Evolutionary conservation across 2,888 invertebrate genomes (phyloP), one percentile per base, ranked within the genome.

Genomic region (Ophraella communa): DNA sequence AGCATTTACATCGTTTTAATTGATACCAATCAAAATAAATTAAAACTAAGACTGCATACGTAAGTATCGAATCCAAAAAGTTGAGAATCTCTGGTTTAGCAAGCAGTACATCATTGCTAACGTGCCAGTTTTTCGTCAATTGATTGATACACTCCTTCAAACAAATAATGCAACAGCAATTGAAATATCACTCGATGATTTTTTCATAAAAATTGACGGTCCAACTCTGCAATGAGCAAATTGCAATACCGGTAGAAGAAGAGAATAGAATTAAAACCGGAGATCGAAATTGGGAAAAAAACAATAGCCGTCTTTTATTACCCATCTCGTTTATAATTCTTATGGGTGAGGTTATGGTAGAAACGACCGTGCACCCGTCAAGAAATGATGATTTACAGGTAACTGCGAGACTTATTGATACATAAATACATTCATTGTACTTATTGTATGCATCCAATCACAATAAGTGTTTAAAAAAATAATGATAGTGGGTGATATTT

Each of bases 321-420:
- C 56, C 45, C 45, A 56, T 56, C 30, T 56, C 20, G 45, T 56
- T 56, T 56, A 56, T 45, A 18, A 18, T 11, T 27, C 45, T 45
- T 56, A 51, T 56, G 56, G 56, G 56, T 56, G 56, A 56, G 56
- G 56, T 56, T 56, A 56, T 56, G 45, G 56, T 45, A 56, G 45
- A 42, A 53, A 53, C 53, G 18, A 33, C 18, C 53, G 33, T 21
- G 42, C 30, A 21, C 30, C 45, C 47, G 56, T 56, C 56, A 56
- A 56, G 56, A 27, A 47, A 56, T 18, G 56, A 56, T 56, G 56
- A 56, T 56, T 56, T 56, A 56, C 45, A 24, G 21, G n/a, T 30
- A 56, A 45, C 56, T 56, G 20, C 56, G 20, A 56, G 54, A 42
- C 56, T 56, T 56, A 56, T 56, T 56, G 56, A 56, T 45, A 56